Conservation (phyloP, 2,888 invertebrate species). For the Plagiodera versicolora region DNA sequence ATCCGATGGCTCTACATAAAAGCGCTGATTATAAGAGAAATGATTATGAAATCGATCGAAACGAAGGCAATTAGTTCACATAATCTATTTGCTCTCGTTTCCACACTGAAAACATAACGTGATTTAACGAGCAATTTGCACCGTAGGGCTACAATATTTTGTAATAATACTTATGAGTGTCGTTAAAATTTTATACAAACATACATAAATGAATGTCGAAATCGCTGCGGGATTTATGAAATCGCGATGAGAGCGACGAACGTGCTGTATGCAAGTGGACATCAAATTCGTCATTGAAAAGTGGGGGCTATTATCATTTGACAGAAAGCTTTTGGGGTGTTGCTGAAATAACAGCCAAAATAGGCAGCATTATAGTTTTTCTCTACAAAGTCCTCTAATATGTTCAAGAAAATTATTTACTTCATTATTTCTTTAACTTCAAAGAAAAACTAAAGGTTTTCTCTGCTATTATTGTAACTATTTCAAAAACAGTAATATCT, state of each 20-base stretch:
- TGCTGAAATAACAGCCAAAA: neutral
- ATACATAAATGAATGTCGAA: slow-evolving; percentile 6
- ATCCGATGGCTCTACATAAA: no score
- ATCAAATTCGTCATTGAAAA: neutral
- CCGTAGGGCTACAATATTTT: slow-evolving; percentile 9
- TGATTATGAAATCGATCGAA: neutral
- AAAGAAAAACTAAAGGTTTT: no score
- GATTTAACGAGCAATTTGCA: slow-evolving; percentile 1
- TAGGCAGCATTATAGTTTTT: neutral
- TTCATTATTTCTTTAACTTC: no score
- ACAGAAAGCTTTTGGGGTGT: neutral
- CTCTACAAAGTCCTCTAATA: no score
- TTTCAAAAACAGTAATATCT: no score
- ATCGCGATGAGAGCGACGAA: neutral
- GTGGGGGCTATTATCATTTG: neutral
- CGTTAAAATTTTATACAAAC: slow-evolving; percentile 13
- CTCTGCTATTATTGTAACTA: no score
- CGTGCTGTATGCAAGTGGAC: neutral
- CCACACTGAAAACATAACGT: neutral
- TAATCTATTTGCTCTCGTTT: neutral
- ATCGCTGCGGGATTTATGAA: slow-evolving; percentile 1
- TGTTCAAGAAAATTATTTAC: no score
- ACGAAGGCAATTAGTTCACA: neutral
- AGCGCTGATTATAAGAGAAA: no score
- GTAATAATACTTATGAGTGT: slow-evolving; percentile 12